phyloP scores from a whole-genome alignment of 2,888 invertebrate genomes.

The Agrotis clavis region DNA sequence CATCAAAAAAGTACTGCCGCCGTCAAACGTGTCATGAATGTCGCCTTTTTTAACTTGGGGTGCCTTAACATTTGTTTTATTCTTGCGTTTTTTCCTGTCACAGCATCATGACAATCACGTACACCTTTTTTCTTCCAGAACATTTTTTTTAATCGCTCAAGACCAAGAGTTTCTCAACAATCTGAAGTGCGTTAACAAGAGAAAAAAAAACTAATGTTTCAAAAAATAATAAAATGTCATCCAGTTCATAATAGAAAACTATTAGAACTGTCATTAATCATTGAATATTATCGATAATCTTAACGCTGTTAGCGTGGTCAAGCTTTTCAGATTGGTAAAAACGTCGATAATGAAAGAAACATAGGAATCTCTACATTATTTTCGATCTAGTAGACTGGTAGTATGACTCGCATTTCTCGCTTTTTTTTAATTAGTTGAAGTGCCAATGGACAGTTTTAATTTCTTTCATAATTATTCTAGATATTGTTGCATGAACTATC shows the following conservation, averaged over 20 bases:
- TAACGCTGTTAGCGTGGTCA: constrained; percentile 2
- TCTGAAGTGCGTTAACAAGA: not conserved
- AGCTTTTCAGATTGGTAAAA: not conserved
- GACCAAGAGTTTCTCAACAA: not conserved
- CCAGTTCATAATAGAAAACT: constrained; percentile 8
- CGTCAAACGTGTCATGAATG: too few relatives aligned
- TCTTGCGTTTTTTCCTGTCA: too few relatives aligned
- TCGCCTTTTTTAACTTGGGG: too few relatives aligned
- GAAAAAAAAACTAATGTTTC: not conserved
- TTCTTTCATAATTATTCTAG: not conserved
- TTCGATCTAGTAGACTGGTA: too few relatives aligned
- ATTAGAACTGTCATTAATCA: constrained; percentile 36
- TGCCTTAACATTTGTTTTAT: too few relatives aligned
- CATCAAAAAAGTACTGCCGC: too few relatives aligned
- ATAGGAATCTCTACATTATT: too few relatives aligned
- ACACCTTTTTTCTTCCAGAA: too few relatives aligned
- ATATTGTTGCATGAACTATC: not conserved
- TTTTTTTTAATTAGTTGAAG: not conserved
- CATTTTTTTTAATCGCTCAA: too few relatives aligned
- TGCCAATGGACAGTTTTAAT: not conserved
- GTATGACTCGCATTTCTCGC: too few relatives aligned
- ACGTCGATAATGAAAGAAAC: not conserved
- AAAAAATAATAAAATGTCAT: not conserved
- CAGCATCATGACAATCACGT: too few relatives aligned
- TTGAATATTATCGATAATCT: constrained; percentile 29